phyloP scores from a whole-genome alignment of 2,888 invertebrate genomes.

The Plebejus melissa region DNA sequence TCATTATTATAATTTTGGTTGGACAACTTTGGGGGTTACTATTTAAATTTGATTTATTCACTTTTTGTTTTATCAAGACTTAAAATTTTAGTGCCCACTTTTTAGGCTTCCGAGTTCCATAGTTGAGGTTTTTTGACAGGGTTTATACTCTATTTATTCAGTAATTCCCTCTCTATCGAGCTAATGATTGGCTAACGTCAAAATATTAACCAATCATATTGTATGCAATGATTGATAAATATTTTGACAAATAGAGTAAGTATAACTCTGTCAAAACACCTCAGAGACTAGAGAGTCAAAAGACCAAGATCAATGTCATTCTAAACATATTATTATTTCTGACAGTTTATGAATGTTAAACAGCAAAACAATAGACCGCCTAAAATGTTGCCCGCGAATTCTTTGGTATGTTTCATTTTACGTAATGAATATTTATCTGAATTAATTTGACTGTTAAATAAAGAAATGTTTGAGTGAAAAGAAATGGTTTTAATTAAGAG shows the following conservation, averaged over 20 bases:
- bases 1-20: not conserved
- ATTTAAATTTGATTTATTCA: not conserved
- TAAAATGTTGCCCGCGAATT: not conserved
- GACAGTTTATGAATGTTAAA: slow-evolving; percentile 4
- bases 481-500: slow-evolving; percentile 10
- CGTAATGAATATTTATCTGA: slow-evolving; percentile 11
- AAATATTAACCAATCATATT: too few species aligned
- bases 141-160: too few species aligned
- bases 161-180: too few species aligned
- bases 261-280: too few species aligned
- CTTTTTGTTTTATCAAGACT: too few species aligned
- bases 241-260: too few species aligned
- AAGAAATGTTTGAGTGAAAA: slow-evolving; percentile 1
- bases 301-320: not conserved
- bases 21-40: not conserved
- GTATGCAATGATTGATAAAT: too few species aligned
- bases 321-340: not conserved
- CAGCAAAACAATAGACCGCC: slow-evolving; percentile 8
- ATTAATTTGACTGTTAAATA: slow-evolving; percentile 2
- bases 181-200: too few species aligned
- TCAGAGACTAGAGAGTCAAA: too few species aligned
- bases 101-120: too few species aligned
- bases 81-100: too few species aligned
- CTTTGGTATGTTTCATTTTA: slow-evolving; percentile 1
- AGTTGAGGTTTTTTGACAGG: too few species aligned